Conservation (phyloP, 1,140 invertebrate species). For the Campoletis sonorensis region DNA sequence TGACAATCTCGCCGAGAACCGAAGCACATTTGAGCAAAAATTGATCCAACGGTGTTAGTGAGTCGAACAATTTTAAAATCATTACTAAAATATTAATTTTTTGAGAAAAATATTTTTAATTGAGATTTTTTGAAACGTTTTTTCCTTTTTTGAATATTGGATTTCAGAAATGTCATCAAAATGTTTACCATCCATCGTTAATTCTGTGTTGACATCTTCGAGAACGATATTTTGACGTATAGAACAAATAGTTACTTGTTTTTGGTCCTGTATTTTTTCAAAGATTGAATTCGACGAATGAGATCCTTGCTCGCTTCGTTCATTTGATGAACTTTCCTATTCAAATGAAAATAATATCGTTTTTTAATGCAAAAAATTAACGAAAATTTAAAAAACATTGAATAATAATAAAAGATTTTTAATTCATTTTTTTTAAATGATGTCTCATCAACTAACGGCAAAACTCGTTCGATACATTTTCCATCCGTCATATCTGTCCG, state of each 20-base stretch:
- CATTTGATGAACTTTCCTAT: neutral
- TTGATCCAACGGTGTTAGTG: constrained; percentile 79
- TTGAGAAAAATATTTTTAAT: neutral
- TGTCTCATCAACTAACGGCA: constrained; percentile 54
- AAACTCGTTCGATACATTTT: constrained; percentile 70
- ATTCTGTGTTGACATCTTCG: constrained; percentile 57
- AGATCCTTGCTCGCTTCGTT: constrained; percentile 38
- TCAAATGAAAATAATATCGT: neutral
- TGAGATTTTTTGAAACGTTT: neutral
- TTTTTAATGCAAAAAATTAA: too few species aligned
- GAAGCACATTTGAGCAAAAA: constrained; percentile 79
- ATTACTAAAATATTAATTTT: constrained; percentile 70
- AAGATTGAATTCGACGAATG: neutral
- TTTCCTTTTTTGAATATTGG: neutral
- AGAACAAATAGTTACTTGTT: constrained; percentile 33
- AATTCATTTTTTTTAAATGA: constrained; percentile 30
- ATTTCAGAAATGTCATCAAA: too few species aligned
- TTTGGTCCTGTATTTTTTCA: neutral
- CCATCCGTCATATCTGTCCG: constrained; percentile 60
- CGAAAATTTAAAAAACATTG: too few species aligned
- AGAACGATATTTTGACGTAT: constrained; percentile 28
- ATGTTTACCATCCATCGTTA: constrained; percentile 71
- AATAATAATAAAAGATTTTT: neutral
- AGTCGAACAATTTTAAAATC: constrained; percentile 79
- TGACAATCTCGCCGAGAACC: constrained; percentile 79